Evolutionary conservation across 1,140 invertebrate species (phyloP), one percentile per base, ranked within the genome.

Genomic region (Luehdorfia chinensis): DNA sequence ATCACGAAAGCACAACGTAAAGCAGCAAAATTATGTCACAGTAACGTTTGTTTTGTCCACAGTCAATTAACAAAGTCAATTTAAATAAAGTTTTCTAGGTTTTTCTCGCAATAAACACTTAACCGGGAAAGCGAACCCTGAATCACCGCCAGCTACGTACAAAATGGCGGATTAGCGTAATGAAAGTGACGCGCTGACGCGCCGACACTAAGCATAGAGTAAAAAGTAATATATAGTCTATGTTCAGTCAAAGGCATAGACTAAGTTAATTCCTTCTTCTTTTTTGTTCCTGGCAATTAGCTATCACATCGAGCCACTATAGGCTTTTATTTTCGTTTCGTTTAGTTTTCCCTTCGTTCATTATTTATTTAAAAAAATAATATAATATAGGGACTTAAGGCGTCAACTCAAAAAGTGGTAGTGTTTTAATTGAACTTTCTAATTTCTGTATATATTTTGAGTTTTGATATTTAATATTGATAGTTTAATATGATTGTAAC

Each of bases 151-250:
- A 83, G 81, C 83, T 75, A 78, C 83, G 75, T 86, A 85, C 84
- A 86, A 87, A 87, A 87, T 87, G 84, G 84, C 83, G 84, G 83
- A 86, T 84, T 76, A 72, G 73, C 69, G 77, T 78, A 79, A 76
- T 62, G 76, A 77, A 81, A 84, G 79, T 86, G 84, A 87, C 83
- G 84, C 84, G 83, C 77, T 80, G 79, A 83, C 78, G 76, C 77
- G 75, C 77, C 72, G 71, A 78, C 63, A 69, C 65, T 52, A 60
- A 27, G 56, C 60, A 77, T 65, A 70, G 65, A 69, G 27, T 43
- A 53, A 53, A 53, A 47, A 47, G 21, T 14, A 23, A 23, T n/a
- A 5, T 13, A n/a, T 44, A 34, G 28, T 50, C 37, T 50, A 36
- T 47, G 28, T 23, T 13, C 2, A 9, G 9, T 11, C 9, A 13